Base-by-base conservation (phyloP, 2,113 vertebrate genomes). In the Rafetus swinhoei region DNA sequence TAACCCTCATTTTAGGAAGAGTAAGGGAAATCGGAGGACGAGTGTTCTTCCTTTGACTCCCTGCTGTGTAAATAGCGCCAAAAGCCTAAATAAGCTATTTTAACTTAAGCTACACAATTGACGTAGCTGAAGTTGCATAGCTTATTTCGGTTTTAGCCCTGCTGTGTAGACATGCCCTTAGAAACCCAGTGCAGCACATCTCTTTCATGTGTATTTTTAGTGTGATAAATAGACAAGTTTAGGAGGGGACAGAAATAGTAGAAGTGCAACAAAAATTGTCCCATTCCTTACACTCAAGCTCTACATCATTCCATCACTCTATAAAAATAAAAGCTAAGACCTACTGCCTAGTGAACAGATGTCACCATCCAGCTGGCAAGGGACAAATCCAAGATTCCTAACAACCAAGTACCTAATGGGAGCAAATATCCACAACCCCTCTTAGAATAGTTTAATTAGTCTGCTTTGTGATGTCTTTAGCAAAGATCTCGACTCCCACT, bases 181-280 rank as follows among this genome's bases (percentile, higher is more conserved):
- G 92, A 65, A 82, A 54, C 45, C 45, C 53, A 14, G 4, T 0
- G 0, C 29, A 24, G 69, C 0, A 1, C 9, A 3, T 74, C 24
- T 22, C 25, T 32, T 52, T 35, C 5, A 25, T 50, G 39, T 52
- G 27, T 10, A 3, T 74, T 54, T 21, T 39, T 56, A 35, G 3
- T 35, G 32, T 0, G 0, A 81, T 14, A 14, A 80, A 65, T 32
- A 0, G 0, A 81, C 14, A 5, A 76, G n/a, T 35, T 50, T 9
- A 79, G 1, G 25, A 1, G 16, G 85, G 85, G 85, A 55, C 55
- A 83, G 69, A 53, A 90, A 32, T 2, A 57, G 50, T 55, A 69
- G 54, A 65, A 90, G 82, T 62, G 45, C 16, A 50, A 21, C 79
- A 56, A 0, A 14, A 74, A 52, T 65, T 56, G 54, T 83, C 19